These are phyloP conservation scores for Schizothorax lantsangensis DNA, from an alignment of 2,797 vertebrate species.

Conservation along the genomic window DNA sequence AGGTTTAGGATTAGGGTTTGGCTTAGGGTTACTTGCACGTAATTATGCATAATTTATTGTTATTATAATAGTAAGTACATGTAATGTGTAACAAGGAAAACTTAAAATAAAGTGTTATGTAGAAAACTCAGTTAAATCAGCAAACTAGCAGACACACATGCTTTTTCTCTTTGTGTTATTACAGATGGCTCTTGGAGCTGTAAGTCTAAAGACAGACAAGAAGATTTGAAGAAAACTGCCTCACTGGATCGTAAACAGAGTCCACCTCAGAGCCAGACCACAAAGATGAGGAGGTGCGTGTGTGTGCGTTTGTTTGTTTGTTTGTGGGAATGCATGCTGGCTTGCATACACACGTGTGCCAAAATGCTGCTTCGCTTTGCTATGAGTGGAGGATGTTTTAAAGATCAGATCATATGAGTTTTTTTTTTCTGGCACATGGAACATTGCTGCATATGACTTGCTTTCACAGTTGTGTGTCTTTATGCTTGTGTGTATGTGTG, in stretches of 20 bases:
- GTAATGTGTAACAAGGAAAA: neutral
- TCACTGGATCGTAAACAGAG: conserved; percentile 79
- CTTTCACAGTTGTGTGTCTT: conserved; percentile 36
- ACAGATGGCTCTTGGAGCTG: conserved; percentile 78
- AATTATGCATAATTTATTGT: neutral
- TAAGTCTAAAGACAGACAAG: conserved; percentile 75
- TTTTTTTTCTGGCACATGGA: neutral
- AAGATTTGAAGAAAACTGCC: conserved; percentile 78
- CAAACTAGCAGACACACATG: neutral
- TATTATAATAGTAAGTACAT: neutral
- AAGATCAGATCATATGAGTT: neutral
- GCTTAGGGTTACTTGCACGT: neutral
- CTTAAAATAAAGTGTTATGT: neutral
- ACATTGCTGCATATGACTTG: conserved; percentile 48
- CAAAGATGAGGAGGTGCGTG: conserved; percentile 83
- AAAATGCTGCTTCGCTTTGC: conserved; percentile 41
- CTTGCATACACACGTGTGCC: conserved; percentile 25
- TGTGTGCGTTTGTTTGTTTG: conserved; percentile 43
- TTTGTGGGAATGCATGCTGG: conserved; percentile 32
- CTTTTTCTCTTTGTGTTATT: conserved; percentile 5
- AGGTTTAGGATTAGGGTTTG: neutral
- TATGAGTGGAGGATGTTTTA: conserved; percentile 32
- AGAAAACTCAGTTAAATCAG: neutral
- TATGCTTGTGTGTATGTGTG: conserved; percentile 31
- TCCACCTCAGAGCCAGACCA: conserved; percentile 68